Conservation (phyloP, 2,888 invertebrate genomes). For the Brachyptera risi region DNA sequence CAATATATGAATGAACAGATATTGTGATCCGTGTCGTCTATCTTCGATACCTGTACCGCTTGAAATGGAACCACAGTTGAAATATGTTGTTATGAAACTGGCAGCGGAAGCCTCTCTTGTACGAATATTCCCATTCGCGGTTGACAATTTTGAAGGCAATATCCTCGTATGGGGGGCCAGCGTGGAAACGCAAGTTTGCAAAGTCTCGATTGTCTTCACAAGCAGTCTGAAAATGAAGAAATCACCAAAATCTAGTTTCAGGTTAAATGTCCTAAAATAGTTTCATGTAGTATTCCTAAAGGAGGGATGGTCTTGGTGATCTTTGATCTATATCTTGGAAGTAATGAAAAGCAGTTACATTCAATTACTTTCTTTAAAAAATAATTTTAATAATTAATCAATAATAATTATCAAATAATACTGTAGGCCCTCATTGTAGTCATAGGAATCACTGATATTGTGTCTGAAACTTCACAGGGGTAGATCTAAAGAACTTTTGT, state of each 20-base stretch:
- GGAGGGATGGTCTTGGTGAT: slow-evolving; percentile 12
- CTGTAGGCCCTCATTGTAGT: no score
- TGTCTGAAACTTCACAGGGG: no score
- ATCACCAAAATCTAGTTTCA: no score
- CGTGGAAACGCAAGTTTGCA: slow-evolving; percentile 88
- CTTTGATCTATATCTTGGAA: not conserved
- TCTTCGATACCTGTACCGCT: slow-evolving; percentile 91
- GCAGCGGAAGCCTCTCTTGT: slow-evolving; percentile 95
- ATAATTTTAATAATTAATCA: no score
- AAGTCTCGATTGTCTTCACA: slow-evolving; percentile 93
- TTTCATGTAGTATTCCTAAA: no score
- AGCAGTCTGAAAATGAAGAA: slow-evolving; percentile 63
- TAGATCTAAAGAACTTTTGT: no score
- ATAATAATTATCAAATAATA: no score
- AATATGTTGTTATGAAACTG: slow-evolving; percentile 99
- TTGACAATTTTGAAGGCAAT: slow-evolving; percentile 99
- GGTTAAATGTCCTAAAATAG: no score
- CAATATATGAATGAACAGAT: not conserved
- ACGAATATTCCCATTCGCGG: slow-evolving; percentile 98
- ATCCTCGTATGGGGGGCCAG: slow-evolving; percentile 99
- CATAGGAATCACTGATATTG: no score
- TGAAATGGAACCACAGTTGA: slow-evolving; percentile 99
- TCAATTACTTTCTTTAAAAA: no score
- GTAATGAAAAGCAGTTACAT: not conserved
- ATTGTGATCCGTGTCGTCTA: slow-evolving; percentile 41